Evolutionary conservation across 2,113 vertebrate species (phyloP).

Genomic region (Lophius piscatorius): DNA sequence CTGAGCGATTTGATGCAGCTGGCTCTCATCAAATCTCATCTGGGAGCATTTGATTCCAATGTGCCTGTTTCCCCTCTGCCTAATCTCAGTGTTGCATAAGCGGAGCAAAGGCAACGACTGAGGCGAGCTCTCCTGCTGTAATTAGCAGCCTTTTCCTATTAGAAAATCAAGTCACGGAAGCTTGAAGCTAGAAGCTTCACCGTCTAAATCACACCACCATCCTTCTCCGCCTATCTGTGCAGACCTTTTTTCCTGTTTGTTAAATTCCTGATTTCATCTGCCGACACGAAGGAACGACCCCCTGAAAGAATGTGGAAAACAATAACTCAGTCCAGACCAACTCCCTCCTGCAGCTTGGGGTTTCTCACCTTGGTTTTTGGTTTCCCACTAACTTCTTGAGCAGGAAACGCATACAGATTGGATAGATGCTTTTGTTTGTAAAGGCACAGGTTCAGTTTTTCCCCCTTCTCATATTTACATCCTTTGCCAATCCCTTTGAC

Average conservation of each 20-base stretch:
- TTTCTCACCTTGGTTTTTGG: constrained; percentile 57
- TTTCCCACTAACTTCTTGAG: constrained; percentile 55
- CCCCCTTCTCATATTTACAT: constrained; percentile 45
- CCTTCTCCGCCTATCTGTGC: constrained; percentile 26
- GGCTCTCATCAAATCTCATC: constrained; percentile 78
- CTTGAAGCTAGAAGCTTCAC: constrained; percentile 25
- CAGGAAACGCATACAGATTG: constrained; percentile 66
- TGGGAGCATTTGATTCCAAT: constrained; percentile 81
- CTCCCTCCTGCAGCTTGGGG: constrained; percentile 47
- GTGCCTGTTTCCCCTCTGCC: constrained; percentile 72
- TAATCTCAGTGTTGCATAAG: constrained; percentile 68
- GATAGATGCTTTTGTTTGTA: constrained; percentile 64
- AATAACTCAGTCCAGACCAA: constrained; percentile 51
- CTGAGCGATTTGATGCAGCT: constrained; percentile 71
- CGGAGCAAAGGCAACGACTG: constrained; percentile 30
- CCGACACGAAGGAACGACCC: constrained; percentile 54
- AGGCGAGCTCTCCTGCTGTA: constrained; percentile 59
- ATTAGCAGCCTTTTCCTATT: constrained; percentile 76
- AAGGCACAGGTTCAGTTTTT: constrained; percentile 58
- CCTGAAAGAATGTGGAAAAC: constrained; percentile 44
- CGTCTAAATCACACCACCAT: constrained; percentile 35
- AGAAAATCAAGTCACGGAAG: constrained; percentile 68
- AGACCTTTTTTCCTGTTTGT: constrained; percentile 17
- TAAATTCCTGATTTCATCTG: constrained; percentile 52
- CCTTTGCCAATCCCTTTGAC: constrained; percentile 44